Evolutionary conservation across 2,888 invertebrate genomes (phyloP).

Genomic region (Marasmarcha lunaedactyla): DNA sequence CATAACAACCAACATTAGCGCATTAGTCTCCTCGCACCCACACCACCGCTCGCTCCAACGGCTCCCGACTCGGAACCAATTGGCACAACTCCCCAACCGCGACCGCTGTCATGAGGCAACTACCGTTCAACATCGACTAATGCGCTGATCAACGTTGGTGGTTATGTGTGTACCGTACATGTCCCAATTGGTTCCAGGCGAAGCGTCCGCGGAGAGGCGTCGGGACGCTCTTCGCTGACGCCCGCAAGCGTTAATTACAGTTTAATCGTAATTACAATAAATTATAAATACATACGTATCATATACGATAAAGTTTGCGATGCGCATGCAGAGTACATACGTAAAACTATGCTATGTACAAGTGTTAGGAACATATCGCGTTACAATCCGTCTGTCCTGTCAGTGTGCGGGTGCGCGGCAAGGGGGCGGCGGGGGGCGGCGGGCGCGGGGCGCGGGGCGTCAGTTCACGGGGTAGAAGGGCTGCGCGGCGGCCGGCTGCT

Average conservation of each 20-base stretch:
- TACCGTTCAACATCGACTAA: constrained; percentile 51
- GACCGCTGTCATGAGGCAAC: constrained; percentile 49
- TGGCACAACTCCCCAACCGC: constrained; percentile 43
- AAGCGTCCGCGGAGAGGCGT: background rate
- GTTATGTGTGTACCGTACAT: constrained; percentile 65
- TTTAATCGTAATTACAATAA: constrained; percentile 35
- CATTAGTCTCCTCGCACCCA: constrained; percentile 54
- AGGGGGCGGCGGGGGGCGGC: constrained; percentile 22
- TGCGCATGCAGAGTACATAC: constrained; percentile 59
- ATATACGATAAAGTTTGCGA: constrained; percentile 42
- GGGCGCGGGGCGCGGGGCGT: constrained; percentile 33
- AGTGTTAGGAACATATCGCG: constrained; percentile 68
- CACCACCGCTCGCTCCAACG: constrained; percentile 60
- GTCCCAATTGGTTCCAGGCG: constrained; percentile 69
- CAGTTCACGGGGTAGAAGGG: constrained; percentile 61
- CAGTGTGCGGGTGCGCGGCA: too few relatives aligned
- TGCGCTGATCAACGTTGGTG: constrained; percentile 65
- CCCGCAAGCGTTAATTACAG: constrained; percentile 34
- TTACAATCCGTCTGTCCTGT: constrained; percentile 44
- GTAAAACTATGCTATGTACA: constrained; percentile 66
- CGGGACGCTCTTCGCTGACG: constrained; percentile 28
- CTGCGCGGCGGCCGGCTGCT: constrained; percentile 72
- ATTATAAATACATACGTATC: constrained; percentile 41
- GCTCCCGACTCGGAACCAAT: constrained; percentile 69
- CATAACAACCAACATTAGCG: constrained; percentile 70